Evolutionary conservation across 2,888 invertebrate species (phyloP).

Genomic region (Diabrotica balteata): DNA sequence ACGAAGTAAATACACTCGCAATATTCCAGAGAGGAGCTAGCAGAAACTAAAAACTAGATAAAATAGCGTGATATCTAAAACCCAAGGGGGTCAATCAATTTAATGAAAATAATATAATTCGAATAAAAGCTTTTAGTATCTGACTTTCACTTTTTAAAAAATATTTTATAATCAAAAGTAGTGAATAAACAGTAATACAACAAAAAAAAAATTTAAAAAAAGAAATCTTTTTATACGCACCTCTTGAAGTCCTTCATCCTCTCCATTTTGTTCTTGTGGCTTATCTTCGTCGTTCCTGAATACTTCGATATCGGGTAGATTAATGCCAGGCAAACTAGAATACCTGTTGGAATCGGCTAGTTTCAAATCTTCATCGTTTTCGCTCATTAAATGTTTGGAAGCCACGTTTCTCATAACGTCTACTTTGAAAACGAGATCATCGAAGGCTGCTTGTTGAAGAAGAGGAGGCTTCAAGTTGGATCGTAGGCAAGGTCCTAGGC

Average conservation of each 20-base stretch:
- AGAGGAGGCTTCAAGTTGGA: slow-evolving; percentile 78
- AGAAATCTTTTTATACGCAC: slow-evolving; percentile 37
- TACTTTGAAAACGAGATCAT: slow-evolving; percentile 79
- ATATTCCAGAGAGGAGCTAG: too few relatives aligned
- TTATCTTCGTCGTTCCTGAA: slow-evolving; percentile 40
- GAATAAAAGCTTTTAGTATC: too few relatives aligned
- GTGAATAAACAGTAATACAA: too few relatives aligned
- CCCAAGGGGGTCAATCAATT: too few relatives aligned
- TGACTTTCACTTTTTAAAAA: too few relatives aligned
- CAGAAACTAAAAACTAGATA: too few relatives aligned
- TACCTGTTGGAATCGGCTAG: slow-evolving; percentile 47
- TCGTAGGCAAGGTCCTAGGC: slow-evolving; percentile 64
- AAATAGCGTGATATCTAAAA: too few relatives aligned
- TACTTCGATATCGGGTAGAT: slow-evolving; percentile 47
- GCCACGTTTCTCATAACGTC: slow-evolving; percentile 85
- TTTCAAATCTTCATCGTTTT: slow-evolving; percentile 60
- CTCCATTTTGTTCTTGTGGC: slow-evolving; percentile 43
- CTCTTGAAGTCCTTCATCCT: slow-evolving; percentile 57
- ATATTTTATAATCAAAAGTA: too few relatives aligned
- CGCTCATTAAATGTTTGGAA: slow-evolving; percentile 60
- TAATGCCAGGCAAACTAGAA: slow-evolving; percentile 55
- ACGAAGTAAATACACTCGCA: too few relatives aligned
- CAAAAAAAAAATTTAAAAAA: not conserved
- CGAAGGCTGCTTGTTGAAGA: slow-evolving; percentile 86
- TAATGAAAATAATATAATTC: too few relatives aligned